These are phyloP conservation scores for Cantharis lateralis DNA, from an alignment of 2,888 invertebrate genomes.

Conservation along the genomic window DNA sequence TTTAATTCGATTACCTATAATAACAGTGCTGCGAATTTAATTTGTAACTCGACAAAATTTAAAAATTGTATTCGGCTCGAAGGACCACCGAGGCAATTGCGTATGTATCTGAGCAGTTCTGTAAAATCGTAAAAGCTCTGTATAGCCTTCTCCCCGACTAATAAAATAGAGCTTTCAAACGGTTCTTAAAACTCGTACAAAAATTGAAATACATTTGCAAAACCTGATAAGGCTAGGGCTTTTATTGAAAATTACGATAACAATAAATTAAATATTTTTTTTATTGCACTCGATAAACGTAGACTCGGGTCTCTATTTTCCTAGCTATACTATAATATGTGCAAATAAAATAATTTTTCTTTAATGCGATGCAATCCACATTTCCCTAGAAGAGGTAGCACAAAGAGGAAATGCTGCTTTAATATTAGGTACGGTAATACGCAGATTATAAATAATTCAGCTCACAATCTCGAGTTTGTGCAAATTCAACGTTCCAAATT, in stretches of 20 bases:
- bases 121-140: not conserved
- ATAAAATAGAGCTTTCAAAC: constrained; percentile 6
- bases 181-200: constrained; percentile 2
- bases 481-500: constrained; percentile 2
- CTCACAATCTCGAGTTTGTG: constrained; percentile 15
- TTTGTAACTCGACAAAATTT: not conserved
- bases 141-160: not conserved
- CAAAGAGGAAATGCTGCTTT: constrained; percentile 1
- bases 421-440: constrained; percentile 10
- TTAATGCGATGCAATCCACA: not conserved
- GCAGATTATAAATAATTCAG: constrained; percentile 13
- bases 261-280: not conserved
- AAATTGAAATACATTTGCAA: constrained; percentile 9
- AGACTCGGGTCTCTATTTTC: not conserved
- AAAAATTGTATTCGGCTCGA: not conserved
- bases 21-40: not conserved
- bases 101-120: not conserved
- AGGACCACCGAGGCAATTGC: not conserved
- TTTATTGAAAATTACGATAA: not conserved
- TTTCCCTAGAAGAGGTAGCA: not conserved
- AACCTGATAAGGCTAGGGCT: not conserved
- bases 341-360: not conserved
- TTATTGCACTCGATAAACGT: not conserved
- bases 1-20: not conserved
- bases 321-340: not conserved